Base-by-base conservation (phyloP, 2,888 invertebrate genomes). In the Anthophora plumipes region DNA sequence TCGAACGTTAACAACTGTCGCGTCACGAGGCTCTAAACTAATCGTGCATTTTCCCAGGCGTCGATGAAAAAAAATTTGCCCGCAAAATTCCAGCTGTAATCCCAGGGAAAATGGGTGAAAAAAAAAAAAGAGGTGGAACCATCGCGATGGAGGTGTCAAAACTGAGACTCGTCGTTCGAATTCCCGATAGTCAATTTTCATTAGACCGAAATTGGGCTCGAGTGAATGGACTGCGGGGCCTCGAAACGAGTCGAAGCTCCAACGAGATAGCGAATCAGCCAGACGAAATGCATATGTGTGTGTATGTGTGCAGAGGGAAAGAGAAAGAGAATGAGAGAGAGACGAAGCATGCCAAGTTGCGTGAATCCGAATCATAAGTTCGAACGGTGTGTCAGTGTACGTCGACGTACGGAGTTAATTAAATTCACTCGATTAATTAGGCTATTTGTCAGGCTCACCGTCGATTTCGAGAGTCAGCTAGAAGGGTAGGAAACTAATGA, bases 351-450 rank as follows among this genome's bases (percentile, higher is more conserved):
- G 89, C 90, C 89, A 91, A 89, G 80, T 90, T 85, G 90, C 90
- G 90, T 90, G 90, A 86, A 90, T 84, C 80, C 79, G 86, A 85
- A 87, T 90, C 88, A 89, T 90, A 89, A 90, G 86, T 89, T 89
- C 81, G 83, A 57, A 80, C 77, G 77, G 69, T 75, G 82, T 73
- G 79, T 70, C 78, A 55, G 83, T 68, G 84, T 60, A 76, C 79
- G 77, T 50, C 52, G 66, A 60, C 37, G 81, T 71, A 70, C 84
- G 69, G 82, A 90, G 86, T 91, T 91, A 91, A 92, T 92, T 91
- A 91, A 91, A 91, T 90, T 88, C 88, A 85, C 88, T 90, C 89
- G 88, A 91, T 91, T 91, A 91, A 92, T 92, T 91, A 89, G 89
- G 87, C 91, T 91, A 91, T 91, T 91, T 90, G 89, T 89, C 87